phyloP scores from a whole-genome alignment of 2,888 invertebrate species.

The Megalurothrips usitatus region DNA sequence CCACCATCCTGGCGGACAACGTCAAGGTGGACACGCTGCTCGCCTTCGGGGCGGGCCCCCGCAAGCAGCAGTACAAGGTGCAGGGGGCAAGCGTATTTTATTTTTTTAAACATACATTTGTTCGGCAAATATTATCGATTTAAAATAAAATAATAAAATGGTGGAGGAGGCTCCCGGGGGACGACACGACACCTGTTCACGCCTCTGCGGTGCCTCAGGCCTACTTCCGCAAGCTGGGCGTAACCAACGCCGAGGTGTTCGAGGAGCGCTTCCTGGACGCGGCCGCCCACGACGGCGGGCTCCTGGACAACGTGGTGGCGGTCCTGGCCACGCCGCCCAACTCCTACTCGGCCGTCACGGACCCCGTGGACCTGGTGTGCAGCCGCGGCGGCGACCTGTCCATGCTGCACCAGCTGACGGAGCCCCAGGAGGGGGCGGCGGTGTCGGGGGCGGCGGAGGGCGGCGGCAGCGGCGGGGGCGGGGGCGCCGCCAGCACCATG shows the following conservation, averaged over 20 bases:
- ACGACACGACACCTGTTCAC: background rate
- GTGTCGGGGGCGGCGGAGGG: background rate
- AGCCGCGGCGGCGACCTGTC: constrained; percentile 71
- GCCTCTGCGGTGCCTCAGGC: background rate
- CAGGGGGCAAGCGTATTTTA: too few species aligned
- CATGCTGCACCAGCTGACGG: constrained; percentile 67
- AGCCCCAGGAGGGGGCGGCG: constrained; percentile 51
- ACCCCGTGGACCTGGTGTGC: constrained; percentile 73
- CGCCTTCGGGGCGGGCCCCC: constrained; percentile 57
- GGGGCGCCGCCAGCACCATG: constrained; percentile 47
- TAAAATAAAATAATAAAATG: too few species aligned
- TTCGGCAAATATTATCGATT: too few species aligned
- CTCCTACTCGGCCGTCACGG: constrained; percentile 67
- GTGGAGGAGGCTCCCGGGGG: too few species aligned
- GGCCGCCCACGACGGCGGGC: constrained; percentile 47
- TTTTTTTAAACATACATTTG: too few species aligned
- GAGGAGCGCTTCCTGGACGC: constrained; percentile 38
- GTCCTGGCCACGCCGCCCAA: constrained; percentile 73
- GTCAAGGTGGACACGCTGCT: constrained; percentile 56
- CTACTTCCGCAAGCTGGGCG: constrained; percentile 64
- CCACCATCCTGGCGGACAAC: constrained; percentile 58
- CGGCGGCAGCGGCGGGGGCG: background rate
- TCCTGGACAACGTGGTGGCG: constrained; percentile 58
- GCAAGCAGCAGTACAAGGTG: constrained; percentile 34
- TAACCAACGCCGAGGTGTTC: constrained; percentile 46